These are phyloP conservation scores for Dendrolimus houi DNA, from an alignment of 2,888 invertebrate species.

Conservation along the genomic window DNA sequence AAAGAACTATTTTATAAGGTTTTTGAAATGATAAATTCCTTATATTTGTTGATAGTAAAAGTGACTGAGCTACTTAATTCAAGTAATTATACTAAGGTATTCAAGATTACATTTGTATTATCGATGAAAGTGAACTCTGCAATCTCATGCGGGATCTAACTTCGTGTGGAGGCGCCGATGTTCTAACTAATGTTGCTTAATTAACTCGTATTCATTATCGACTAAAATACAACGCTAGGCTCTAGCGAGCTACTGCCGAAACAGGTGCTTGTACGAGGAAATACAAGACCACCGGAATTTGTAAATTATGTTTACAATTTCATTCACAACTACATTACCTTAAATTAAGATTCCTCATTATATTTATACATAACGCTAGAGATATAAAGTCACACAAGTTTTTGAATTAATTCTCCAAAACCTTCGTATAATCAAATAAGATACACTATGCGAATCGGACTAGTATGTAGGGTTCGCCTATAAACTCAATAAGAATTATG, in stretches of 20 bases:
- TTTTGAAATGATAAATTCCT: too few relatives aligned
- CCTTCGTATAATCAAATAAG: too few relatives aligned
- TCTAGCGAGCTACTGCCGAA: constrained; percentile 37
- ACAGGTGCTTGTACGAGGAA: constrained; percentile 35
- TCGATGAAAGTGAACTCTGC: constrained; percentile 39
- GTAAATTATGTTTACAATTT: constrained; percentile 18
- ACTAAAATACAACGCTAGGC: constrained; percentile 35
- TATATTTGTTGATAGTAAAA: background rate
- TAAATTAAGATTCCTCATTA: constrained; percentile 13
- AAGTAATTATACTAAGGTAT: constrained; percentile 17
- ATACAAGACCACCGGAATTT: constrained; percentile 32
- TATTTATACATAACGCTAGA: too few relatives aligned
- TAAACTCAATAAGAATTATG: too few relatives aligned
- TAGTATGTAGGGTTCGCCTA: too few relatives aligned
- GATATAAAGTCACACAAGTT: too few relatives aligned
- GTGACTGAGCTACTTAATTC: background rate
- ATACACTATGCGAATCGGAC: too few relatives aligned
- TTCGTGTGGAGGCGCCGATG: constrained; percentile 69
- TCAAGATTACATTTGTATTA: constrained; percentile 27
- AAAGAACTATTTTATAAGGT: too few relatives aligned
- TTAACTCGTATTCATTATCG: constrained; percentile 74
- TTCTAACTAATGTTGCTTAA: constrained; percentile 68
- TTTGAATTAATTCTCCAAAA: too few relatives aligned
- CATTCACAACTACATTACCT: constrained; percentile 14
- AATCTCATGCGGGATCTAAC: constrained; percentile 51